Evolutionary conservation across 1,140 invertebrate species (phyloP).

Genomic region (Brachionus rotundiformis): DNA sequence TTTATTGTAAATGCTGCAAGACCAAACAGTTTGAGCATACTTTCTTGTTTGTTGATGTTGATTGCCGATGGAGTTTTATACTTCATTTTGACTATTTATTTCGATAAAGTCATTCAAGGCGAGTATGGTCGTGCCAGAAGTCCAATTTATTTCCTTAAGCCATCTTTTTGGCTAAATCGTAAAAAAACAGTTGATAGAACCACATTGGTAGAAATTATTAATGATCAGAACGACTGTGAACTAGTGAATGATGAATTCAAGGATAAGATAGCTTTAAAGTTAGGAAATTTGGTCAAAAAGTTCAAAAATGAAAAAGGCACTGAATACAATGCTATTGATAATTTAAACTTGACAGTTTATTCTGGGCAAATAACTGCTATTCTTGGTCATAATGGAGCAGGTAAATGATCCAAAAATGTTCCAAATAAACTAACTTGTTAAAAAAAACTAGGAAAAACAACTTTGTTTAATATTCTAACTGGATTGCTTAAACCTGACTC

Average conservation of each 20-base stretch:
- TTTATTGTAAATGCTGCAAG: slow-evolving; percentile 30
- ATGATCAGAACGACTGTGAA: not conserved
- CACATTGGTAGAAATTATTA: slow-evolving; percentile 4
- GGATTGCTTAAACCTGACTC: slow-evolving; percentile 63
- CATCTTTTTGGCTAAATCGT: slow-evolving; percentile 56
- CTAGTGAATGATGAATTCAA: slow-evolving; percentile 9
- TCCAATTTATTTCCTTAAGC: slow-evolving; percentile 12
- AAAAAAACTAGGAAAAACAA: slow-evolving; percentile 69
- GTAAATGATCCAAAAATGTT: not conserved
- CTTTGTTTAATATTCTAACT: slow-evolving; percentile 73
- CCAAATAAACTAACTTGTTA: not conserved
- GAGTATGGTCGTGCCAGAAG: slow-evolving; percentile 22
- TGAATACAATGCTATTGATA: slow-evolving; percentile 37
- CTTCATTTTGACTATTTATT: slow-evolving; percentile 44
- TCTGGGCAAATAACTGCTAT: slow-evolving; percentile 78
- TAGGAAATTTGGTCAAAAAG: slow-evolving; percentile 29
- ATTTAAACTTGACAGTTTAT: slow-evolving; percentile 54
- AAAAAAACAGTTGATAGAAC: slow-evolving; percentile 57
- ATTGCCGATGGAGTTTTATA: slow-evolving; percentile 41
- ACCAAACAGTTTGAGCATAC: slow-evolving; percentile 30
- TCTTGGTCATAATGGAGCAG: slow-evolving; percentile 78
- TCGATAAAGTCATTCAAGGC: slow-evolving; percentile 44
- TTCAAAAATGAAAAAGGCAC: slow-evolving; percentile 51
- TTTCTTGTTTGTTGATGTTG: slow-evolving; percentile 24
- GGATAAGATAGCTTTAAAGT: slow-evolving; percentile 13